phyloP scores from a whole-genome alignment of 2,113 vertebrate species.

The Melierax canorus region DNA sequence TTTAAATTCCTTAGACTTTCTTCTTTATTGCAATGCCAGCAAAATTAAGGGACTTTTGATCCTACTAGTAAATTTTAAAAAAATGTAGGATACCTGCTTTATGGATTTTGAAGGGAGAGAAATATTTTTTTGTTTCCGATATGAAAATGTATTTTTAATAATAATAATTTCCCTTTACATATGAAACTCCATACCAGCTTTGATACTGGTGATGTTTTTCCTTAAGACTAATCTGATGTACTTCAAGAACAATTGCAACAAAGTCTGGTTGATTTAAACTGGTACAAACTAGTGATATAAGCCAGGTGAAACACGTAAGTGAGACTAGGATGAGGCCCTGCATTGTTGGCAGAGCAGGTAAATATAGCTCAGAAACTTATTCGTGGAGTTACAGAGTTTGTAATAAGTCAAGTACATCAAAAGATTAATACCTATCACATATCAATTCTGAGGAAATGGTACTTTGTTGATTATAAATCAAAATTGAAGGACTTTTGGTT shows the following conservation, averaged over 20 bases:
- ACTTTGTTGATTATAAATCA: background rate
- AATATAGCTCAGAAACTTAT: background rate
- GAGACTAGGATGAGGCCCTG: background rate
- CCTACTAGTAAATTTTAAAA: background rate
- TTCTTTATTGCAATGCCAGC: conserved; percentile 43
- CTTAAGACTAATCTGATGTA: background rate
- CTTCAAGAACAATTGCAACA: background rate
- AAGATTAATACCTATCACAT: background rate
- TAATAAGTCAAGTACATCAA: background rate
- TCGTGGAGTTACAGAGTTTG: background rate
- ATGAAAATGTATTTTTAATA: background rate
- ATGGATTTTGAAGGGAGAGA: background rate
- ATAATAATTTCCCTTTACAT: background rate
- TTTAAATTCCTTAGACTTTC: conserved; percentile 44
- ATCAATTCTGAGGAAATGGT: background rate
- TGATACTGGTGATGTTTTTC: background rate
- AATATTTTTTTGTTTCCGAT: background rate
- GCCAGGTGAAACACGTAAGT: background rate
- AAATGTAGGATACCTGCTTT: background rate
- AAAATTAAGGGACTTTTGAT: conserved; percentile 58
- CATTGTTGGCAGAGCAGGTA: background rate
- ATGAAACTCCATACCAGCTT: background rate
- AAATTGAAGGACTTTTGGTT: background rate
- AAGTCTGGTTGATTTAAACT: background rate
- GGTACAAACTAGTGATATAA: background rate